These are phyloP conservation scores for Prietella phreatophila DNA, from an alignment of 2,113 vertebrate species.

Conservation along the genomic window DNA sequence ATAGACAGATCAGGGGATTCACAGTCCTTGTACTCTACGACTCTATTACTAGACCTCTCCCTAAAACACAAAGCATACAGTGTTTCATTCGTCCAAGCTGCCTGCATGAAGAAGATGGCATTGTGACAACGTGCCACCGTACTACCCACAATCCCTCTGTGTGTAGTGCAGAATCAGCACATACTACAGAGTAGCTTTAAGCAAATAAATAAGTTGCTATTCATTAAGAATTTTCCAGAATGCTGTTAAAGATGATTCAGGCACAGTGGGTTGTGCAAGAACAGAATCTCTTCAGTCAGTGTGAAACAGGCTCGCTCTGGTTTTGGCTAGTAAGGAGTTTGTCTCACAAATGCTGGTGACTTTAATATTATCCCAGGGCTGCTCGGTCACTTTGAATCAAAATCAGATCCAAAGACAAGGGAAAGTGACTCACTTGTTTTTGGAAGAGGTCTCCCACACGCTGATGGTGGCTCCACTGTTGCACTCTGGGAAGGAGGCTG, in stretches of 20 bases:
- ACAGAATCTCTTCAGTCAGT: neutral
- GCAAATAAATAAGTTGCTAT: slow-evolving; percentile 61
- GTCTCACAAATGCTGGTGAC: neutral
- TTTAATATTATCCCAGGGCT: neutral
- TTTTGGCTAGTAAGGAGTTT: neutral
- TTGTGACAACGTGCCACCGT: slow-evolving; percentile 54
- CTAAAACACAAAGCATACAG: slow-evolving; percentile 67
- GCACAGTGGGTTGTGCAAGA: neutral
- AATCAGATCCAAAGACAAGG: neutral
- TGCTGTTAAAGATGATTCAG: slow-evolving; percentile 21
- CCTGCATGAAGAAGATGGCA: slow-evolving; percentile 58
- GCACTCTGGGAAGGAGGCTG: slow-evolving; percentile 86
- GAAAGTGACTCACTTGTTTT: slow-evolving; percentile 81
- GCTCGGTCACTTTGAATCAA: slow-evolving; percentile 13
- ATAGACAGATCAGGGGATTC: slow-evolving; percentile 28
- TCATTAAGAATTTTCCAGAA: slow-evolving; percentile 62
- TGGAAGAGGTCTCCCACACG: slow-evolving; percentile 97
- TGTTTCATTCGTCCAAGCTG: slow-evolving; percentile 57
- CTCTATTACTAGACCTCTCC: slow-evolving; percentile 70
- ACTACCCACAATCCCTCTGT: slow-evolving; percentile 9
- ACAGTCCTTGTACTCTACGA: slow-evolving; percentile 23
- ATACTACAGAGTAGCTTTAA: slow-evolving; percentile 47
- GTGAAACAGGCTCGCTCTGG: neutral
- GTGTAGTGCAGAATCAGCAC: slow-evolving; percentile 22
- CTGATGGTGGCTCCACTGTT: slow-evolving; percentile 95